Conservation (phyloP, 2,113 vertebrate species). For the Myotis yumanensis region DNA sequence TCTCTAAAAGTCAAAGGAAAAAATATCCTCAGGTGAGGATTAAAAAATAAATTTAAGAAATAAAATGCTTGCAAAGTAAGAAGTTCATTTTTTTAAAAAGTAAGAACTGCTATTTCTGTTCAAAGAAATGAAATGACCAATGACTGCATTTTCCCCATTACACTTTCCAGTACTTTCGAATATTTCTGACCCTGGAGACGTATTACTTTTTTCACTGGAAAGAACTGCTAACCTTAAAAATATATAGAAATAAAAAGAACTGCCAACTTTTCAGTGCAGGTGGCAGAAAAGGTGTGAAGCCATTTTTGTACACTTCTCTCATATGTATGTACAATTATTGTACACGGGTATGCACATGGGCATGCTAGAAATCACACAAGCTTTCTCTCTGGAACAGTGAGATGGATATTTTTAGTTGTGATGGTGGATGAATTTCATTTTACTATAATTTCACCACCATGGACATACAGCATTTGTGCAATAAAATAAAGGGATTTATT, state of each 20-base stretch:
- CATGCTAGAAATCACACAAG: background rate
- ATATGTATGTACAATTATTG: background rate
- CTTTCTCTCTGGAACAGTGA: background rate
- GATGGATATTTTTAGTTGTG: background rate
- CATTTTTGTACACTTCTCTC: background rate
- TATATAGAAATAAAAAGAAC: background rate
- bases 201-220: background rate
- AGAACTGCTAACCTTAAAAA: background rate
- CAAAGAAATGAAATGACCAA: background rate
- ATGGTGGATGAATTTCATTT: background rate
- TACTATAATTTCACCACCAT: background rate
- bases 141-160: background rate
- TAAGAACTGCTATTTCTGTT: background rate
- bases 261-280: accelerated
- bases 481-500: slow-evolving; percentile 73
- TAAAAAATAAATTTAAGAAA: too few species aligned
- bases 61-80: background rate
- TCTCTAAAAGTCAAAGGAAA: too few species aligned
- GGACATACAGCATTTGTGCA: background rate
- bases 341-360: accelerated
- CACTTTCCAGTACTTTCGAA: background rate
- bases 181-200: background rate
- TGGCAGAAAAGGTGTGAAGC: accelerated
- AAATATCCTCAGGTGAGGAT: too few species aligned
- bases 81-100: background rate